Evolutionary conservation across 2,113 vertebrate species (phyloP), one percentile per base, ranked within the genome.

Genomic region (Prunella fulvescens): DNA sequence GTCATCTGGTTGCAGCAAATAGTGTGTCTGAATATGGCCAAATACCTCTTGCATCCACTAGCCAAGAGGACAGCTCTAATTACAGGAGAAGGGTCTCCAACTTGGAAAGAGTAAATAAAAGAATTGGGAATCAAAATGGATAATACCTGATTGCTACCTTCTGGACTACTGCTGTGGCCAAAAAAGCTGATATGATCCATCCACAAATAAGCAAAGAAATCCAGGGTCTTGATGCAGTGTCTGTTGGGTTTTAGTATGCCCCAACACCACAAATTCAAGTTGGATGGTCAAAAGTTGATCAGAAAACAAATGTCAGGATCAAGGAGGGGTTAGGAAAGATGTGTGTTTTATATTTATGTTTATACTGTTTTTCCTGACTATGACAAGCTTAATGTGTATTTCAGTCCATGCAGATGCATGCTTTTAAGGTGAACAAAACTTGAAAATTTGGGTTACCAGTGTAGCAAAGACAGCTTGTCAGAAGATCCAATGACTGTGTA

Each of bases 71-170:
- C 79, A 90, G 73, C 78, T 90, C 71, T 90, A 88, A 93, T 96
- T 96, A 88, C 62, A 86, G 57, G 40, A 87, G 50, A 90, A 39
- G 33, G 56, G 50, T 90, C 67, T 94, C 82, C 4, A 37, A 12
- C 42, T 94, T 94, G 85, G 93, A 93, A 90, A 42, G 71, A 58
- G 20, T 39, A 50, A 90, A 86, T 47, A 81, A 89, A 89, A 84
- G 72, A 86, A 12, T 15, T 95, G 67, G 35, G 62, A 90, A 69
- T 90, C 62, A 85, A 90, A 89, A 37, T 84, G 73, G 23, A 11
- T 87, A 74, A 89, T 76, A 90, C 79, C 61, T 85, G 84, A 93
- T 95, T 88, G 65, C 71, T 96, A 83, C 93, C 76, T 95, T 95
- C 90, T 96, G 88, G 79, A 42, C 79, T 61, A 35, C 40, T 88